Evolutionary conservation across 1,140 invertebrate genomes (phyloP).

Genomic region (Chironomus tepperi): DNA sequence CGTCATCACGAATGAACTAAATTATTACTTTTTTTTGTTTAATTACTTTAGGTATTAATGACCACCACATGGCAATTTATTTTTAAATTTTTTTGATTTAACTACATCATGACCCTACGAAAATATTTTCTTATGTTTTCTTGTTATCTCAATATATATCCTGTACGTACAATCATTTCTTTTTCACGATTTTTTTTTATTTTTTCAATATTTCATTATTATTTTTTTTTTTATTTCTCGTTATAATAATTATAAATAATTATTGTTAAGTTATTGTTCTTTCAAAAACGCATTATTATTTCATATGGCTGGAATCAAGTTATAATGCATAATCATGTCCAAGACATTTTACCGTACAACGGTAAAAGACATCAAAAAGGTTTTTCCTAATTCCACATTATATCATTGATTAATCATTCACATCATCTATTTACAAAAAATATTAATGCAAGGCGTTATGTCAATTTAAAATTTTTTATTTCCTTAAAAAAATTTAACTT

Average conservation of each 20-base stretch:
- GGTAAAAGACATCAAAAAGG: background rate
- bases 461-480: no score
- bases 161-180: background rate
- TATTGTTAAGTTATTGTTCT: slow-evolving; percentile 24
- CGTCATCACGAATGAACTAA: background rate
- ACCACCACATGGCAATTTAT: no score
- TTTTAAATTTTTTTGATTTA: slow-evolving; percentile 4
- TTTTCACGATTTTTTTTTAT: background rate
- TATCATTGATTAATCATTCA: slow-evolving; percentile 4
- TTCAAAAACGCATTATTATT: slow-evolving; percentile 4
- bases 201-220: background rate
- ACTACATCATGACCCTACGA: background rate
- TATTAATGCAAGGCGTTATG: no score
- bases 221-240: background rate
- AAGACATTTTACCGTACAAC: background rate
- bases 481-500: no score
- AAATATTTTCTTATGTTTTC: background rate
- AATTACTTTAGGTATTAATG: background rate
- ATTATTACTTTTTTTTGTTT: background rate
- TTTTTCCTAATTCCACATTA: background rate
- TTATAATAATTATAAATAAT: slow-evolving; percentile 18
- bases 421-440: background rate
- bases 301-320: slow-evolving; percentile 1
- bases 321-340: background rate
- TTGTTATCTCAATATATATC: background rate